phyloP scores from a whole-genome alignment of 2,797 vertebrate species.

The Alouatta caraya region DNA sequence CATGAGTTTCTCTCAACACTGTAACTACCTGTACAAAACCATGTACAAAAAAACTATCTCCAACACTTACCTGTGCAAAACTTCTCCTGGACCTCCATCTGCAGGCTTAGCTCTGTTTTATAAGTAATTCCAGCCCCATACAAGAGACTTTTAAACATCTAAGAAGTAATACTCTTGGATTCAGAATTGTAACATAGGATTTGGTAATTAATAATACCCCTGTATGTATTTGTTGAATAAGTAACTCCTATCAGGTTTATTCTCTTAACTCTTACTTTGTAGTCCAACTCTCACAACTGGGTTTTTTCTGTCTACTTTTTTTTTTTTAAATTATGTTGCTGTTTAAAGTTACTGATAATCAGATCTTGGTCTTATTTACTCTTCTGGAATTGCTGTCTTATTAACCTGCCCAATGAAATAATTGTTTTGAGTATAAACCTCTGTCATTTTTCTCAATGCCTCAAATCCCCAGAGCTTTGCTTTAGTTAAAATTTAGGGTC shows the following conservation, averaged over 20 bases:
- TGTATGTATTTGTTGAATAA: not conserved
- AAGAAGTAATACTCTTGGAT: not conserved
- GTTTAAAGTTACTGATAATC: not conserved
- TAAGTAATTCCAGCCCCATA: not conserved
- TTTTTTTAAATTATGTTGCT: not conserved
- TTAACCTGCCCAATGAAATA: not conserved
- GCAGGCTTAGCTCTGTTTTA: not conserved
- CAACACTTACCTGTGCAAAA: not conserved
- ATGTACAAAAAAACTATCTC: not conserved
- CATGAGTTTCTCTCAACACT: not conserved
- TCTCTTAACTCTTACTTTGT: not conserved
- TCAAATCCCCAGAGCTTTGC: not conserved
- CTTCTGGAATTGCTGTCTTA: not conserved
- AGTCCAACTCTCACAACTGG: not conserved
- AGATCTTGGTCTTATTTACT: not conserved
- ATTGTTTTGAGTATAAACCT: not conserved
- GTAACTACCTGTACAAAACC: not conserved
- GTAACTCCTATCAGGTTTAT: not conserved
- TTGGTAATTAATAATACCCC: not conserved
- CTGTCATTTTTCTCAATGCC: not conserved
- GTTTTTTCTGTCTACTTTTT: not conserved
- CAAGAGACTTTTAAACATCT: not conserved
- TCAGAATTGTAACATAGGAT: not conserved
- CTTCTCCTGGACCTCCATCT: not conserved
- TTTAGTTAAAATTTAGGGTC: not conserved